Evolutionary conservation across 2,797 vertebrate species (phyloP), one percentile per base, ranked within the genome.

Genomic region (Melanotaenia maccullochi): DNA sequence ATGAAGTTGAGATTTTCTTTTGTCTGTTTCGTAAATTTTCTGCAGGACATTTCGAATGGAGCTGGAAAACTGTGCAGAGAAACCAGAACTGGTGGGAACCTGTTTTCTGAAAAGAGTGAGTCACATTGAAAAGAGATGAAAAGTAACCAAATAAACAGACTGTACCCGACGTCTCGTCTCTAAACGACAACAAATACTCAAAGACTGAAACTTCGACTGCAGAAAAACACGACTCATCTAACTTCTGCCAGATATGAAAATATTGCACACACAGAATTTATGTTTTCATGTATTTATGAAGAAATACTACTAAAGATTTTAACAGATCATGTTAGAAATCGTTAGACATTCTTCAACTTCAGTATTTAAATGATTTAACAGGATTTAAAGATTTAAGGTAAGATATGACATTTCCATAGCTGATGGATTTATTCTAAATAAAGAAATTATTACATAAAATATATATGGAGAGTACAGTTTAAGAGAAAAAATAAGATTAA

Each of bases 61-160:
- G 82, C 87, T 99, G 89, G 96, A 97, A 91, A 96, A 97, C 76
- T 96, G 96, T 68, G 91, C 90, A 6, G 96, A 97, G 91, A 97
- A 96, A 74, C 96, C 97, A 3, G 96, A 97, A 81, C 90, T 97
- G 82, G 95, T 99, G 71, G 96, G 96, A 79, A 95, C 89, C 35
- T 97, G 97, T 79, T 99, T 99, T 89, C 93, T 99, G 86, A 97
- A 97, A 91, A 95, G 97, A 90, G 97, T 99, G 93, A 95, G 89
- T 74, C 11, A 9, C 16, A 16, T n/a, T 47, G 20, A 47, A n/a
- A 47, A n/a, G 2, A n/a, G 1, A 20, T 47, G 8, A 16, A 47
- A 47, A 47, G 44, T 47, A 9, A 14, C 38, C 14, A 47, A n/a
- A n/a, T 20, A 47, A n/a, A 9, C 20, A 47, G 20, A n/a, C 20